Base-by-base conservation (phyloP, 2,888 invertebrate genomes). In the Sphaerophoria taeniata region DNA sequence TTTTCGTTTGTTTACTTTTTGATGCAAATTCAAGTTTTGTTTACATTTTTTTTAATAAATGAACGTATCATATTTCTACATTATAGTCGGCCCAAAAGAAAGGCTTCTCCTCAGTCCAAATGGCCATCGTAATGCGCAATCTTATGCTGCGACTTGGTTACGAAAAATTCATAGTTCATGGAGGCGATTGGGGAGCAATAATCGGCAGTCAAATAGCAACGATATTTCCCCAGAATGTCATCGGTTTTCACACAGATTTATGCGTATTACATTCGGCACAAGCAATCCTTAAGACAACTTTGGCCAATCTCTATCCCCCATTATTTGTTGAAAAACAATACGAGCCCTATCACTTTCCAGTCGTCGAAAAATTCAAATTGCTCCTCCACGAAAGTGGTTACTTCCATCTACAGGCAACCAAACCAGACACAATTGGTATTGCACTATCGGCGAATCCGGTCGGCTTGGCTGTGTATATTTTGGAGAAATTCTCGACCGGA, bases 401-500 rank as follows among this genome's bases (percentile, higher is more conserved):
- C 87, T 89, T 95, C 87, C 96, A 96, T 89, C 87, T 97, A 0
- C 97, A 97, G 90, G 94, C 96, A 0, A 96, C 97, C 0, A 97
- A 96, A 90, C 97, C 97, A 14, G 97, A 97, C 89, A 96, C 97
- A 0, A 91, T 96, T 81, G 96, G 96, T 24, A 93, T 94, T 0
- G 95, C 93, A 0, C 90, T 98, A 43, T 92, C 93, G 16, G 96
- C 97, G 88, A 96, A 96, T 0, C 97, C 97, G 0, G 93, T 95
- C 2, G 97, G 96, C 34, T 92, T 97, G 58, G 95, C 97, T 0
- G 96, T 95, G 0, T 98, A 97, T 88, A 95, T 97, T 72, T 90
- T 98, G 31, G 97, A 97, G 90, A 97, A 97, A 90, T 97, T 97
- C 92, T 95, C 95, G 11, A 94, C 95, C 0, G 95, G 96, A 95